A percentile compares a stretch with the other conserved stretches of the same genome.
These are phyloP conservation scores for Chrysocyon brachyurus DNA, from an alignment of 2,797 vertebrate genomes.

Conservation along the genomic window DNA sequence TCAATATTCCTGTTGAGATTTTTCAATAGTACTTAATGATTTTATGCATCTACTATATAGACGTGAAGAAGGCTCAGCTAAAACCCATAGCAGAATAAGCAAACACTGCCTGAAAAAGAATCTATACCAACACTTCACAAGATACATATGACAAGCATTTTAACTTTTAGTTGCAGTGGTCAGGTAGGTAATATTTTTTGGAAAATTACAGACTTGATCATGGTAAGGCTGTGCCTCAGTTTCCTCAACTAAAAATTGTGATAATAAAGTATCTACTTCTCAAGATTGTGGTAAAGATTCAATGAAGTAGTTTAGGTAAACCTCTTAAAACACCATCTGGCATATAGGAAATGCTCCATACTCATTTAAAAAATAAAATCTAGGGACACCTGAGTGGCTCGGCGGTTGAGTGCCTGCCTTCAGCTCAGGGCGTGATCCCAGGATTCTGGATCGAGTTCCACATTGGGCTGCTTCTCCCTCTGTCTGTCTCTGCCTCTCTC, in stretches of 20 bases:
- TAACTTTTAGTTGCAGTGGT: background rate
- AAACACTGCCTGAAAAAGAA: background rate
- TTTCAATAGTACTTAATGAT: constrained; percentile 69
- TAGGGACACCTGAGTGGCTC: background rate
- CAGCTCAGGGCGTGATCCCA: no score
- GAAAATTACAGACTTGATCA: background rate
- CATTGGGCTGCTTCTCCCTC: no score
- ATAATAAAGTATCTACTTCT: background rate
- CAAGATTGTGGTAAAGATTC: background rate
- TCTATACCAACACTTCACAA: background rate
- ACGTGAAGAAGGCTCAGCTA: constrained; percentile 63
- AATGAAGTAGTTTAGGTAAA: background rate
- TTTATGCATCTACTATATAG: constrained; percentile 29
- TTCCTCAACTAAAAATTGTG: background rate
- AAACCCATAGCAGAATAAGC: background rate
- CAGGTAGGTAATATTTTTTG: background rate
- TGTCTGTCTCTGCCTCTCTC: no score
- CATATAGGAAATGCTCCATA: background rate
- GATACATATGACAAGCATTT: background rate
- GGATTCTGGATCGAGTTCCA: no score
- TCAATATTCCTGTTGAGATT: constrained; percentile 53
- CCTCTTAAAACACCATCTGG: background rate
- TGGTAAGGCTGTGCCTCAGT: background rate
- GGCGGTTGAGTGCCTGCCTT: no score
- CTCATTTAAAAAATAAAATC: background rate